Evolutionary conservation across 2,888 invertebrate genomes (phyloP).

Genomic region (Hybos culiciformis): DNA sequence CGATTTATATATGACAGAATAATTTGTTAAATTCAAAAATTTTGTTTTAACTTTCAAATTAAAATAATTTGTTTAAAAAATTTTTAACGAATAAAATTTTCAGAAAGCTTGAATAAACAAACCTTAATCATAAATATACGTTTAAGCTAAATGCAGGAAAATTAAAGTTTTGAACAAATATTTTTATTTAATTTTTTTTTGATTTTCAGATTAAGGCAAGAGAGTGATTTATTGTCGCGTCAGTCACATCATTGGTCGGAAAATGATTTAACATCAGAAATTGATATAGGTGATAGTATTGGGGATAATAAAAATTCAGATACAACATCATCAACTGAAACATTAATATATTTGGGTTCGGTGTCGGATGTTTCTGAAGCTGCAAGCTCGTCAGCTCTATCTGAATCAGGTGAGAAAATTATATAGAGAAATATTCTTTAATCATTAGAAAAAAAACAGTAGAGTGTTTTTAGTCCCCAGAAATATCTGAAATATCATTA

Average conservation of each 20-base stretch:
- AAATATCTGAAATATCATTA: too few species aligned
- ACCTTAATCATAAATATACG: too few species aligned
- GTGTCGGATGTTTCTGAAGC: constrained; percentile 58
- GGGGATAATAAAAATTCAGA: constrained; percentile 31
- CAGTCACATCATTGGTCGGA: constrained; percentile 37
- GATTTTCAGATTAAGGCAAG: constrained; percentile 32
- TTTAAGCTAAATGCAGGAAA: too few species aligned
- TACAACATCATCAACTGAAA: constrained; percentile 51
- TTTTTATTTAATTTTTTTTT: constrained; percentile 2
- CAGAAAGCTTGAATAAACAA: too few species aligned
- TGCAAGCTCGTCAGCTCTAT: constrained; percentile 37
- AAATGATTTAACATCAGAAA: constrained; percentile 32
- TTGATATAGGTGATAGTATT: constrained; percentile 17
- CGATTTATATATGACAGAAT: too few species aligned
- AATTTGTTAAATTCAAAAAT: too few species aligned
- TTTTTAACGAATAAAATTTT: too few species aligned
- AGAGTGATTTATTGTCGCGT: constrained; percentile 35
- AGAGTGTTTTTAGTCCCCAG: too few species aligned
- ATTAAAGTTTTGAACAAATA: not conserved
- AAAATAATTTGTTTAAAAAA: too few species aligned
- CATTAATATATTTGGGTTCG: constrained; percentile 65
- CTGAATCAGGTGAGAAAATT: constrained; percentile 33
- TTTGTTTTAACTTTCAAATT: too few species aligned
- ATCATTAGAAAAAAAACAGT: not conserved
- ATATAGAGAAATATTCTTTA: not conserved